Percentiles rank a stretch among this genome's conserved stretches.
phyloP scores from a whole-genome alignment of 2,888 invertebrate genomes.

The Drosophila quinaria region DNA sequence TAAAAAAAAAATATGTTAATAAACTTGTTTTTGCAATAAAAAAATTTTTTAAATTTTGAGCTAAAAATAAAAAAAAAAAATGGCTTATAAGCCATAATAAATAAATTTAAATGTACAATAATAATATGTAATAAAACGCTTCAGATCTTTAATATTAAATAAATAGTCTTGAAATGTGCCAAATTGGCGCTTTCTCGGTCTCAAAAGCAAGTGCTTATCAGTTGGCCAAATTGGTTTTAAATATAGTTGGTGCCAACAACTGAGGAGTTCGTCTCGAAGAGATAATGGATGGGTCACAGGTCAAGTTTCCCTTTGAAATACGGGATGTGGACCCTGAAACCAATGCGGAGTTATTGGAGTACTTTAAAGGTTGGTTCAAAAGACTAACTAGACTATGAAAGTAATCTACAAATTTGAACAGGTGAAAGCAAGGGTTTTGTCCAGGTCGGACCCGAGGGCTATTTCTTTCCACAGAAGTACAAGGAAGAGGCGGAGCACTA shows the following conservation, averaged over 20 bases:
- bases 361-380: slow-evolving; percentile 87
- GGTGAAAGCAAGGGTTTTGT: slow-evolving; percentile 91
- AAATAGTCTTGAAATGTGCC: slow-evolving; percentile 12
- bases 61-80: too few relatives aligned
- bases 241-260: slow-evolving; percentile 50
- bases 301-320: slow-evolving; percentile 88
- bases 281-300: slow-evolving; percentile 59
- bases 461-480: slow-evolving; percentile 90
- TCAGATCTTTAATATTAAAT: neutral
- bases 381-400: neutral
- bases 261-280: slow-evolving; percentile 36
- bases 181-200: slow-evolving; percentile 50
- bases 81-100: too few relatives aligned
- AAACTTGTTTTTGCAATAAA: too few relatives aligned
- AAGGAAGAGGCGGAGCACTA: slow-evolving; percentile 88
- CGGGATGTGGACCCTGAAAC: slow-evolving; percentile 87
- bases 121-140: neutral
- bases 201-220: slow-evolving; percentile 21
- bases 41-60: neutral
- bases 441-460: slow-evolving; percentile 91
- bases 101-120: neutral
- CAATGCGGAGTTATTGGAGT: slow-evolving; percentile 88
- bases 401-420: slow-evolving; percentile 58
- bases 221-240: slow-evolving; percentile 11
- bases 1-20: too few relatives aligned